A percentile compares a stretch with the other conserved stretches of the same genome.
phyloP scores from a whole-genome alignment of 2,113 vertebrate genomes.

The Cephalopterus ornatus region DNA sequence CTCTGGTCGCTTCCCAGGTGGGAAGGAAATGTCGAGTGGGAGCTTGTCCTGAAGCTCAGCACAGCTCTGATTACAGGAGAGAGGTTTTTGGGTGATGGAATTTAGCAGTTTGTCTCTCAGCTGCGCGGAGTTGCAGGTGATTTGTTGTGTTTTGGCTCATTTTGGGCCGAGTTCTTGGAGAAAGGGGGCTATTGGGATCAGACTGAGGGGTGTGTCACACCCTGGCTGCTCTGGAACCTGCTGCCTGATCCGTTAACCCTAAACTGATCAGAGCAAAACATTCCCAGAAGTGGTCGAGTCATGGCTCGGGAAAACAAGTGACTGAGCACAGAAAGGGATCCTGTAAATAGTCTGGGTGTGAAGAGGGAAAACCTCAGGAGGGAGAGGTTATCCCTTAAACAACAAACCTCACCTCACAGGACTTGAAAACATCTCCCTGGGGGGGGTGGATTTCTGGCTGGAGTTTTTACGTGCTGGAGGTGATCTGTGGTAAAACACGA shows the following conservation, averaged over 20 bases:
- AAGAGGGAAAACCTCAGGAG: not conserved
- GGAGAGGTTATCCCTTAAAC: not conserved
- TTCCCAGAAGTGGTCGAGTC: not conserved
- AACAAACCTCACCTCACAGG: not conserved
- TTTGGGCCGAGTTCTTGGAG: not conserved
- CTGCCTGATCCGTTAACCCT: not conserved
- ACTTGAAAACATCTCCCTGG: rapidly evolving
- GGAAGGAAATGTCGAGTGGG: not conserved
- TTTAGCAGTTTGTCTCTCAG: rapidly evolving
- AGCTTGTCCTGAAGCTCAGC: not conserved
- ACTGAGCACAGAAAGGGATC: not conserved
- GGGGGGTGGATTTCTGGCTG: not conserved
- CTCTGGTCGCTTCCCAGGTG: not conserved
- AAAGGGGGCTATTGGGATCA: rapidly evolving
- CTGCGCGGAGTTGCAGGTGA: rapidly evolving
- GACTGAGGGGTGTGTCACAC: not conserved
- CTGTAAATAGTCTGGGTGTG: not conserved
- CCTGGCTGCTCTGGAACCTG: not conserved
- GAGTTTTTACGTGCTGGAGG: not conserved
- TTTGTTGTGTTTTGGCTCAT: not conserved
- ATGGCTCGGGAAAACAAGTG: not conserved
- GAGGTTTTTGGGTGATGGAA: too few species aligned
- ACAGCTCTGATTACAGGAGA: rapidly evolving
- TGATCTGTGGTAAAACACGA: rapidly evolving
- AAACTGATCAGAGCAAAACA: not conserved